Conservation (phyloP, 2,888 invertebrate genomes). For the Pomacea canaliculata region DNA sequence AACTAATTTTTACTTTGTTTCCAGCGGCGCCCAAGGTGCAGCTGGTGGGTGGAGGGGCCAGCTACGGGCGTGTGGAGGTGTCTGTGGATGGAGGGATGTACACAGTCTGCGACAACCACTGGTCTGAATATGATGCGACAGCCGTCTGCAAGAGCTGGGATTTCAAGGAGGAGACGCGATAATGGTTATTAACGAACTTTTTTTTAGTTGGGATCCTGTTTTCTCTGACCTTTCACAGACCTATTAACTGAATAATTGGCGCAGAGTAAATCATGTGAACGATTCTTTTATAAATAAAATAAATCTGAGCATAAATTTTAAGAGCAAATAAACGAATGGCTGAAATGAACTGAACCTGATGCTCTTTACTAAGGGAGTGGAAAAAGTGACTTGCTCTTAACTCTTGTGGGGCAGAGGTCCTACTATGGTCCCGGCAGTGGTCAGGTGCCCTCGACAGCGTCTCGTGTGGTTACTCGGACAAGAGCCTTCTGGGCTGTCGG, state of each 20-base stretch:
- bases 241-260: no score
- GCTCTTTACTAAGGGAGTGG: no score
- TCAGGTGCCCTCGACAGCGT: constrained; percentile 1
- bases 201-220: background rate
- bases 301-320: no score
- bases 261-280: no score
- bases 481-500: constrained; percentile 26
- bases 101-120: constrained; percentile 55
- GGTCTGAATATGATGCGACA: constrained; percentile 52
- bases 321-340: no score
- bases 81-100: constrained; percentile 47
- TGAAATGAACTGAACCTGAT: no score
- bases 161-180: constrained; percentile 45
- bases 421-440: constrained; percentile 14
- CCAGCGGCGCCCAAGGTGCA: constrained; percentile 21
- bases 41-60: constrained; percentile 40
- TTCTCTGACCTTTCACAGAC: background rate
- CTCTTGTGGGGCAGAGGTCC: background rate
- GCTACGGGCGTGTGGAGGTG: constrained; percentile 52
- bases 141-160: constrained; percentile 51
- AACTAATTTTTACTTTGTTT: background rate
- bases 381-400: background rate
- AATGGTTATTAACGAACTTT: constrained; percentile 18
- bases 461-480: constrained; percentile 2
- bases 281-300: background rate